Conservation (phyloP, 2,113 vertebrate species). For the Upupa epops region DNA sequence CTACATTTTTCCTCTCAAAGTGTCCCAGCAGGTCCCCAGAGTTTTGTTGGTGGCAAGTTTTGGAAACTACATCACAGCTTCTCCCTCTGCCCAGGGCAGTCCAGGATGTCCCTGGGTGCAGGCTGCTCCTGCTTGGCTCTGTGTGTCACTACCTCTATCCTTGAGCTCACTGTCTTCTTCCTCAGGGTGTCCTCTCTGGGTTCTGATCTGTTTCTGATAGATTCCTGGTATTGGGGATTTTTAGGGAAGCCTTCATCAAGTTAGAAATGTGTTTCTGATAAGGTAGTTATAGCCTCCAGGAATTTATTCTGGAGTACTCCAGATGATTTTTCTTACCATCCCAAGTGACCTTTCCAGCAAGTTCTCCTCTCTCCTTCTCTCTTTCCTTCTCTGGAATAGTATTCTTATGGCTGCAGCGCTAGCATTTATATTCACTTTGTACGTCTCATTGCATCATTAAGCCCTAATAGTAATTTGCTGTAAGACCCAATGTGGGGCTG, state of each 20-base stretch:
- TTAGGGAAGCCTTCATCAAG: neutral
- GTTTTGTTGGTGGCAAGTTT: neutral
- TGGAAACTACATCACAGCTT: neutral
- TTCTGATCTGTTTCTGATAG: neutral
- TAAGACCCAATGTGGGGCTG: neutral
- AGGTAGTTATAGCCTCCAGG: neutral
- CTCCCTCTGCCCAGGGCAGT: neutral
- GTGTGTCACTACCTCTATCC: neutral
- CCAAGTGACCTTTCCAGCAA: neutral
- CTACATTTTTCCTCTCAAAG: neutral
- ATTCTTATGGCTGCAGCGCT: neutral
- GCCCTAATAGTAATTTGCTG: neutral
- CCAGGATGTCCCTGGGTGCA: neutral
- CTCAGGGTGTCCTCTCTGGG: neutral
- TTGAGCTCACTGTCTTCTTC: conserved; percentile 18
- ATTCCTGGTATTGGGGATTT: conserved; percentile 1
- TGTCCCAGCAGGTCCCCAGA: neutral
- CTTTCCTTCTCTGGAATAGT: neutral
- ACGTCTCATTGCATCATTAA: neutral
- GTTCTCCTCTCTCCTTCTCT: neutral
- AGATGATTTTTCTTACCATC: neutral
- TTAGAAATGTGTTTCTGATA: neutral
- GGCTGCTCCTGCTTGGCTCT: conserved; percentile 48
- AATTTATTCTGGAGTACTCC: neutral
- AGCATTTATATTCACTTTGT: neutral